phyloP scores from a whole-genome alignment of 1,140 invertebrate genomes.

The Heliothis subflexa region DNA sequence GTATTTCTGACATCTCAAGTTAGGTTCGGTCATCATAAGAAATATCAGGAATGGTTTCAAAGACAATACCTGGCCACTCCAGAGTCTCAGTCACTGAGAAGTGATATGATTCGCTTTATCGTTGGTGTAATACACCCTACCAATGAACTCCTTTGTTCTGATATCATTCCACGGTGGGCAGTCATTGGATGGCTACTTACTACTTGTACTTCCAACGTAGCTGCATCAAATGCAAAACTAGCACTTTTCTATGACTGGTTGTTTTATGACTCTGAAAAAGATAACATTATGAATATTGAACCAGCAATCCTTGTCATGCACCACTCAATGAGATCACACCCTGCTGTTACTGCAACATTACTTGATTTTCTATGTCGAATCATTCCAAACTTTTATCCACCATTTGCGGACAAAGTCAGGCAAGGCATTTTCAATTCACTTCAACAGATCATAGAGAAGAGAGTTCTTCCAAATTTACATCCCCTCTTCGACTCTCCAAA shows the following conservation, averaged over 20 bases:
- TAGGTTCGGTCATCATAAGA: constrained; percentile 98
- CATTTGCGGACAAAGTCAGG: constrained; percentile 93
- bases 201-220: constrained; percentile 97
- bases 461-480: constrained; percentile 95
- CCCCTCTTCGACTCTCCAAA: constrained; percentile 97
- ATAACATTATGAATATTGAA: constrained; percentile 99
- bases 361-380: constrained; percentile 98
- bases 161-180: constrained; percentile 99
- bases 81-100: constrained; percentile 97
- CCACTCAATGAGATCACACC: constrained; percentile 98
- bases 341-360: constrained; percentile 96
- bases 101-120: constrained; percentile 98
- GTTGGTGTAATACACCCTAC: constrained; percentile 99
- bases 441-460: constrained; percentile 96
- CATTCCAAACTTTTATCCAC: constrained; percentile 96
- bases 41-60: constrained; percentile 99
- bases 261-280: constrained; percentile 97
- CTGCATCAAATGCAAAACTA: constrained; percentile 97
- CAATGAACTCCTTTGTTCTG: constrained; percentile 98
- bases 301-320: constrained; percentile 99
- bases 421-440: constrained; percentile 97
- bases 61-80: constrained; percentile 98
- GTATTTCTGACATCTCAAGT: constrained; percentile 97
- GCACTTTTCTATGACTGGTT: constrained; percentile 99
- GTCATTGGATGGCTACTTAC: constrained; percentile 99